These are phyloP conservation scores for Miniopterus natalensis DNA, from an alignment of 2,113 vertebrate species.

Conservation along the genomic window DNA sequence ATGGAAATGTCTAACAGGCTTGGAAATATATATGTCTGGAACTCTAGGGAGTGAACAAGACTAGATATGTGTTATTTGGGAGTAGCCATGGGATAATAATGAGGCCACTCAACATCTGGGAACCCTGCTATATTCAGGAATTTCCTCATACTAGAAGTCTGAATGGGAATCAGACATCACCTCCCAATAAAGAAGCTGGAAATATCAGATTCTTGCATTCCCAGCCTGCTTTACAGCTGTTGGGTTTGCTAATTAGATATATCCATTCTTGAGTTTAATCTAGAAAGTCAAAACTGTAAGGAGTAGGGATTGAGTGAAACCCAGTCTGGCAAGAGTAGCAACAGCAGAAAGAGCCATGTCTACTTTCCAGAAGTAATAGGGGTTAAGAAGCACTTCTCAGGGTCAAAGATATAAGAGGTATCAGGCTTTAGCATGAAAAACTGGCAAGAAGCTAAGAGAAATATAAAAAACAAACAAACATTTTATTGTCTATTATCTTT, in stretches of 20 bases:
- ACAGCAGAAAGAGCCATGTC: not conserved
- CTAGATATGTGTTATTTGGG: not conserved
- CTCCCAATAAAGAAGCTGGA: not conserved
- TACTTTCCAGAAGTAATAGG: constrained; percentile 4
- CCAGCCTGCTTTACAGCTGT: not conserved
- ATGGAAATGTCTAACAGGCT: not conserved
- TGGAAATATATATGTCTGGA: not conserved
- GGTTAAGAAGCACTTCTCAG: not conserved
- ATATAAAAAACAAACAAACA: not conserved
- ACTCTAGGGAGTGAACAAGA: not conserved
- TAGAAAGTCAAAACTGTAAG: constrained; percentile 36
- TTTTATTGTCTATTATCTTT: constrained; percentile 2
- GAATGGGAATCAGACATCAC: not conserved
- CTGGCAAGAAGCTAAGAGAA: not conserved
- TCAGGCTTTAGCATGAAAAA: not conserved
- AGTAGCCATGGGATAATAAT: not conserved
- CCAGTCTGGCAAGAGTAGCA: not conserved
- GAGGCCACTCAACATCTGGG: not conserved
- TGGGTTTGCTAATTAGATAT: not conserved
- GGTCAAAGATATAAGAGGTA: not conserved
- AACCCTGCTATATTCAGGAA: not conserved
- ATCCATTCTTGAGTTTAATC: not conserved
- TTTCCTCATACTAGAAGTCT: not conserved
- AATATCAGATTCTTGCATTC: constrained; percentile 10
- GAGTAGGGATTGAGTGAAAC: constrained; percentile 6